phyloP scores from a whole-genome alignment of 2,888 invertebrate species.

The Drosophila incognita region DNA sequence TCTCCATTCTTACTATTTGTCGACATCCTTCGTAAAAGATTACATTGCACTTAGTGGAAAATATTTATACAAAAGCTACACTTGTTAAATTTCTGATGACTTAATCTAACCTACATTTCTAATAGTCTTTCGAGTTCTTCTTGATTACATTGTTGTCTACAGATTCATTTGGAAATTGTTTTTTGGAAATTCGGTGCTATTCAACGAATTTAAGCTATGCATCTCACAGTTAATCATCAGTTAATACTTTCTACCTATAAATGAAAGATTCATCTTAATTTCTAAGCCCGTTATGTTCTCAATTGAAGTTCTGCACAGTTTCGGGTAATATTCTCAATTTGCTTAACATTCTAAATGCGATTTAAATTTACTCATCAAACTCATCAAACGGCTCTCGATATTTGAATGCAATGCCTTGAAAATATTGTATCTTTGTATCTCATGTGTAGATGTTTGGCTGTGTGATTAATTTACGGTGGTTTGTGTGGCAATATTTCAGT shows the following conservation, averaged over 20 bases:
- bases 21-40: neutral
- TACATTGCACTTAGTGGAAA: neutral
- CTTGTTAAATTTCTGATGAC: neutral
- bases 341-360: neutral
- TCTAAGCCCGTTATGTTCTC: neutral
- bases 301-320: neutral
- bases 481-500: slow-evolving; percentile 16
- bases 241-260: neutral
- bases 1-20: neutral
- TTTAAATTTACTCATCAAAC: neutral
- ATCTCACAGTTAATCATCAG: neutral
- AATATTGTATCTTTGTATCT: slow-evolving; percentile 25
- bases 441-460: neutral
- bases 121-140: neutral
- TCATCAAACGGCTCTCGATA: slow-evolving; percentile 19
- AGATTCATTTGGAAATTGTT: neutral
- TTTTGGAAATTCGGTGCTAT: neutral
- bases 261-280: neutral
- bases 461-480: slow-evolving; percentile 47
- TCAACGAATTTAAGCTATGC: neutral
- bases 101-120: neutral
- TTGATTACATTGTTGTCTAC: neutral
- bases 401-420: slow-evolving; percentile 10
- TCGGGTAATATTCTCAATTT: neutral
- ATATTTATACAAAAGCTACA: neutral